Conservation (phyloP, 2,113 vertebrate genomes). For the Sula dactylatra region DNA sequence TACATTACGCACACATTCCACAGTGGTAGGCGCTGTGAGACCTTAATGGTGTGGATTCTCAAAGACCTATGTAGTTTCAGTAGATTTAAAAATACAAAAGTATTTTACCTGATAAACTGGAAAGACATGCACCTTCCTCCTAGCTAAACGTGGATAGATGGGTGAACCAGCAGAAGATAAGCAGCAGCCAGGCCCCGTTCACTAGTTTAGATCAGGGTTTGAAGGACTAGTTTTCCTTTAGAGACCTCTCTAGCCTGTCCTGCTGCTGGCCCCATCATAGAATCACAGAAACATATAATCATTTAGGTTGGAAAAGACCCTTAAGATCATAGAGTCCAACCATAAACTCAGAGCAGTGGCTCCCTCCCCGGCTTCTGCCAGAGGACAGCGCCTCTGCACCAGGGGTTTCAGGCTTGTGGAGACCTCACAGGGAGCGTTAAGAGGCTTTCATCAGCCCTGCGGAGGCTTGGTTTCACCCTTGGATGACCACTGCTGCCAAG, state of each 20-base stretch:
- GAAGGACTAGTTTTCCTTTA: background rate
- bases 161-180: background rate
- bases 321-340: background rate
- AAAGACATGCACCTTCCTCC: background rate
- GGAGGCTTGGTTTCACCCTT: background rate
- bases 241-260: background rate
- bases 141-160: background rate
- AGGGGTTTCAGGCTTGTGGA: background rate
- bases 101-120: background rate
- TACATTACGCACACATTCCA: no score
- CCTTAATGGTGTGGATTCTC: background rate
- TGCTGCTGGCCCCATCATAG: rapidly evolving
- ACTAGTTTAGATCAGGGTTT: background rate
- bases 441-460: background rate
- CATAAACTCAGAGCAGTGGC: background rate
- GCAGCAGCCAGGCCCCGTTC: background rate
- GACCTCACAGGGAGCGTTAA: rapidly evolving
- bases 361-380: rapidly evolving
- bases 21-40: background rate
- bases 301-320: background rate
- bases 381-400: background rate
- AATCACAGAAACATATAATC: background rate
- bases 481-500: background rate
- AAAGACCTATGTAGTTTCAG: background rate
- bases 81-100: background rate